Percentiles rank a stretch among this genome's conserved stretches.
phyloP scores from a whole-genome alignment of 92 coral and sea anemone genomes.

The Epizoanthus illoricatus region DNA sequence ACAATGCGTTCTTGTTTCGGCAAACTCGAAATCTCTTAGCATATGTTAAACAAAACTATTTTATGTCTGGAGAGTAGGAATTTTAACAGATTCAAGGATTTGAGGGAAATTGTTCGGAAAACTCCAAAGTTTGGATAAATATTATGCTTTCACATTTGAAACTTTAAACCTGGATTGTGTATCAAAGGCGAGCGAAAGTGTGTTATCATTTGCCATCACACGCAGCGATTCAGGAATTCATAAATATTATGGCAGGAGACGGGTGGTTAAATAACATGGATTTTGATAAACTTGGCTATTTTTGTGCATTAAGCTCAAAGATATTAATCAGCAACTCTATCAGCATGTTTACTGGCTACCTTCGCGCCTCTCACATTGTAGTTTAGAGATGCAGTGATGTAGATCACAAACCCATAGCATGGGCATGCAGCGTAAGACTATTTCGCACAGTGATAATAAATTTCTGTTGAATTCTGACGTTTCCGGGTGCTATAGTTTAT shows the following conservation, averaged over 20 bases:
- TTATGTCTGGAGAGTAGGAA: conserved; percentile 4
- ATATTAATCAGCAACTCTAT: conserved; percentile 62
- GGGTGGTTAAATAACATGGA: conserved; percentile 50
- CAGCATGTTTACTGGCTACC: conserved; percentile 1
- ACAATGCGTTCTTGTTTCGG: conserved; percentile 35
- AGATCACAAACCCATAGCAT: neutral
- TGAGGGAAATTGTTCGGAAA: neutral
- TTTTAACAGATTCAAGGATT: neutral
- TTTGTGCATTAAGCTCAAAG: conserved; percentile 51
- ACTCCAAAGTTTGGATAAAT: neutral
- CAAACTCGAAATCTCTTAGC: conserved; percentile 25
- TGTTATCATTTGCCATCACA: conserved; percentile 56
- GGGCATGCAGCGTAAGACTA: neutral
- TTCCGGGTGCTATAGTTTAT: conserved; percentile 52
- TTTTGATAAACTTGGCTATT: conserved; percentile 60
- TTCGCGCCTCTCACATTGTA: conserved; percentile 11
- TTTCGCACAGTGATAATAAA: conserved; percentile 42
- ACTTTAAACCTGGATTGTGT: conserved; percentile 18
- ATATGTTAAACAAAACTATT: conserved; percentile 22
- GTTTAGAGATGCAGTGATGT: neutral
- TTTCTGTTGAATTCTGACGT: conserved; percentile 48
- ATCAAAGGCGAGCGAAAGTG: conserved; percentile 2
- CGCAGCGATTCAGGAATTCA: conserved; percentile 66
- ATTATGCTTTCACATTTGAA: neutral
- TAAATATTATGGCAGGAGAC: conserved; percentile 53